phyloP scores from a whole-genome alignment of 1,140 invertebrate species.

The Phenacoccus solenopsis region DNA sequence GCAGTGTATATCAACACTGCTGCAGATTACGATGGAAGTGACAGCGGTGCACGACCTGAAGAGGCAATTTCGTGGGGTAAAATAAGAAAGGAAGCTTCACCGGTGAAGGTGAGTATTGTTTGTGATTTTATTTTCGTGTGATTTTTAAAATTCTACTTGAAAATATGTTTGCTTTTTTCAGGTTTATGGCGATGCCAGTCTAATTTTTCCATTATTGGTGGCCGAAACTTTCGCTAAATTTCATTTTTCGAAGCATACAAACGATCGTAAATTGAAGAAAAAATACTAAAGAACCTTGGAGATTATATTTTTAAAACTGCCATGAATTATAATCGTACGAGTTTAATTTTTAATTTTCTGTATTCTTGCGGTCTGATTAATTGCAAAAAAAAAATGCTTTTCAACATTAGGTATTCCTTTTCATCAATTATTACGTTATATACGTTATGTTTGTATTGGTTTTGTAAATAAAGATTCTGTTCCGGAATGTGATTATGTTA shows the following conservation, averaged over 20 bases:
- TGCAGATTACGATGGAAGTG: conserved; percentile 95
- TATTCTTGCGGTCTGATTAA: too few species aligned
- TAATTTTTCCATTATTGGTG: conserved; percentile 87
- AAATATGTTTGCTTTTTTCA: conserved; percentile 29
- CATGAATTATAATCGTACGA: background rate
- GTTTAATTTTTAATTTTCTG: background rate
- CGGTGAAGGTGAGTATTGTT: conserved; percentile 68
- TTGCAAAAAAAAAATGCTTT: too few species aligned
- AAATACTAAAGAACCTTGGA: background rate
- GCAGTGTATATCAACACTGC: conserved; percentile 95
- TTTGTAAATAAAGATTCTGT: too few species aligned
- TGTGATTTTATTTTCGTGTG: conserved; percentile 25
- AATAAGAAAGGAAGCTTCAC: conserved; percentile 72
- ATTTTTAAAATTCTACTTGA: background rate
- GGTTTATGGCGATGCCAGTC: conserved; percentile 87
- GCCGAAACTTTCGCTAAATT: conserved; percentile 81
- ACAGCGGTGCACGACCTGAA: conserved; percentile 93
- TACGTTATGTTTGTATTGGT: too few species aligned
- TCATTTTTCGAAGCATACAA: conserved; percentile 18
- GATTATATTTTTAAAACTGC: background rate
- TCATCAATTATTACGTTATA: too few species aligned
- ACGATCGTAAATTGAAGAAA: conserved; percentile 24
- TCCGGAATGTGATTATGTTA: too few species aligned
- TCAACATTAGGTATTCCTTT: too few species aligned
- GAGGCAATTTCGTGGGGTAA: conserved; percentile 99